These are phyloP conservation scores for Colletes gigas DNA, from an alignment of 1,140 invertebrate species.

Conservation along the genomic window DNA sequence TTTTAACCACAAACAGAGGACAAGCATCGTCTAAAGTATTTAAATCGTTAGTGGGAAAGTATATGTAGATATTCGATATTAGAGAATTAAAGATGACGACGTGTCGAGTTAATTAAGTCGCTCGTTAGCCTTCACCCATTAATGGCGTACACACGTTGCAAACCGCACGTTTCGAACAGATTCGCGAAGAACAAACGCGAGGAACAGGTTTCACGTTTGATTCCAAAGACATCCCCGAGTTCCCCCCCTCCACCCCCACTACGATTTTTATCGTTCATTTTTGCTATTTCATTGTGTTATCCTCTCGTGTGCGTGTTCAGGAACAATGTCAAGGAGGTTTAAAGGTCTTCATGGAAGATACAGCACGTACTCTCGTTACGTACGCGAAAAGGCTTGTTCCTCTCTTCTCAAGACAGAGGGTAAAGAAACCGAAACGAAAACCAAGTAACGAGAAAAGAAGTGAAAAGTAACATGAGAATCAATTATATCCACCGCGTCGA, in stretches of 20 bases:
- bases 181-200: slow-evolving; percentile 33
- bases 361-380: slow-evolving; percentile 25
- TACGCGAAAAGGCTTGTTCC: slow-evolving; percentile 48
- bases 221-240: slow-evolving; percentile 43
- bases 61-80: slow-evolving; percentile 35
- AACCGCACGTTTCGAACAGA: slow-evolving; percentile 9
- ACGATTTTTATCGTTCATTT: slow-evolving; percentile 49
- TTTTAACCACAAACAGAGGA: slow-evolving; percentile 53
- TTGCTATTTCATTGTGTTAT: slow-evolving; percentile 57
- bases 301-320: slow-evolving; percentile 62
- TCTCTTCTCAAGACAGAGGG: slow-evolving; percentile 61
- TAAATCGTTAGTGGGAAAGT: slow-evolving; percentile 35
- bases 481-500: slow-evolving; percentile 34
- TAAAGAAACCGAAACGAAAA: slow-evolving; percentile 27
- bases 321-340: slow-evolving; percentile 48
- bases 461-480: background rate
- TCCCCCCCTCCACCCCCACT: slow-evolving; percentile 8
- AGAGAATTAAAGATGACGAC: slow-evolving; percentile 24
- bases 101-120: slow-evolving; percentile 22
- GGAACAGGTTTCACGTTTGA: slow-evolving; percentile 60
- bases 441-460: slow-evolving; percentile 21
- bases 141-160: slow-evolving; percentile 13
- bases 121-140: slow-evolving; percentile 19
- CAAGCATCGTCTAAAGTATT: slow-evolving; percentile 26
- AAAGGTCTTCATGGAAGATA: slow-evolving; percentile 16